Percentiles rank a stretch among this genome's conserved stretches.
Conservation (phyloP, 2,113 vertebrate genomes). For the Pitta sordida region DNA sequence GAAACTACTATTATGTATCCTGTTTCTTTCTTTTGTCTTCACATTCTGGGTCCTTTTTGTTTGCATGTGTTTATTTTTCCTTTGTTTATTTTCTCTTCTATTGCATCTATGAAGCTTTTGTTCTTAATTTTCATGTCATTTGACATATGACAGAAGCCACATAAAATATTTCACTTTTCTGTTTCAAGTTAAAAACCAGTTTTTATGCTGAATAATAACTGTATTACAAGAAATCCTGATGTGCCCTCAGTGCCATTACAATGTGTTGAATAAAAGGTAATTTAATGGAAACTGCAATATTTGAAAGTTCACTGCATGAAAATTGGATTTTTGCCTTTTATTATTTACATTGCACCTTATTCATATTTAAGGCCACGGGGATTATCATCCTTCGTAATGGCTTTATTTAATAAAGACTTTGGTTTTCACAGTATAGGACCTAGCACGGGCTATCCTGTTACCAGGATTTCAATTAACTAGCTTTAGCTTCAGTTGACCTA, state of each 20-base stretch:
- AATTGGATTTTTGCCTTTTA: constrained; percentile 68
- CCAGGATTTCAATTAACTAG: constrained; percentile 47
- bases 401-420: constrained; percentile 64
- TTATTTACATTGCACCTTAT: constrained; percentile 65
- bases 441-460: not conserved
- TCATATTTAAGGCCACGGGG: constrained; percentile 57
- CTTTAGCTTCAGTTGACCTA: constrained; percentile 4
- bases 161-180: constrained; percentile 37
- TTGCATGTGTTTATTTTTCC: constrained; percentile 25
- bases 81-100: constrained; percentile 12
- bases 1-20: not conserved
- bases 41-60: not conserved
- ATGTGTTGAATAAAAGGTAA: constrained; percentile 42
- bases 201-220: constrained; percentile 40
- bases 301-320: constrained; percentile 61
- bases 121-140: constrained; percentile 16
- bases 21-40: constrained; percentile 26
- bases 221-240: constrained; percentile 31
- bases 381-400: constrained; percentile 50
- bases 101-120: not conserved
- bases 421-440: constrained; percentile 38
- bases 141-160: constrained; percentile 2
- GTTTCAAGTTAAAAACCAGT: constrained; percentile 19
- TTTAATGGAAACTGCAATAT: constrained; percentile 44
- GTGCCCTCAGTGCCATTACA: constrained; percentile 1